Base-by-base conservation (phyloP, 1,140 invertebrate genomes). In the Nixonia krombeini region DNA sequence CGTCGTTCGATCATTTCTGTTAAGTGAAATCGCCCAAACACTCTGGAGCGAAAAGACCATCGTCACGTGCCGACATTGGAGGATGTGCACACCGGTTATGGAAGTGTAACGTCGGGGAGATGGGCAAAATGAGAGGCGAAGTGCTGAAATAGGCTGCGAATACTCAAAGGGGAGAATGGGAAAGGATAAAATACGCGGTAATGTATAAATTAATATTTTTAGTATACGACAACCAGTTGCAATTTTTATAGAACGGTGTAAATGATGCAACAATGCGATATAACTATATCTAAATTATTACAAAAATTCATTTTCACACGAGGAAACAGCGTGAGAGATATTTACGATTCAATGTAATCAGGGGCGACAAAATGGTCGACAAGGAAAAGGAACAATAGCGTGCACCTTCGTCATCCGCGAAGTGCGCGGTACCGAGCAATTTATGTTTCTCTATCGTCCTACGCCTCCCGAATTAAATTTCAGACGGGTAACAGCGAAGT, bases 21-120 rank as follows among this genome's bases (percentile, higher is more conserved):
- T 68, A 62, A 68, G 65, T 68, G 58, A 68, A 68, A 68, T 68
- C 58, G 47, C 52, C 12, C 13, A 52, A 53, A 52, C 12, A 68
- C 49, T 62, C 47, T 41, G 29, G 9, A 49, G 31, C 35, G 42
- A 62, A 68, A 56, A 46, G 47, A 61, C 40, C 38, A 52, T 26
- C 46, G 56, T 68, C 64, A 68, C 64, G 64, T 68, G 58, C 56
- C 51, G 42, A 57, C 52, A 31, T 62, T 31, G 21, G 26, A 45
- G 40, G 51, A 52, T 68, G 47, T 50, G 63, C 29, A 37, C 31
- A 21, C 44, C 47, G 35, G 41, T 52, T 46, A 45, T 47, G 17
- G 45, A 8, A 12, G 21, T 23, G 50, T 41, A 41, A n/a, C 38
- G 16, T 35, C 56, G 42, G 35, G 46, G 46, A 41, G 52, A 49